Evolutionary conservation across 2,113 vertebrate genomes (phyloP).

Genomic region (Xiphias gladius): DNA sequence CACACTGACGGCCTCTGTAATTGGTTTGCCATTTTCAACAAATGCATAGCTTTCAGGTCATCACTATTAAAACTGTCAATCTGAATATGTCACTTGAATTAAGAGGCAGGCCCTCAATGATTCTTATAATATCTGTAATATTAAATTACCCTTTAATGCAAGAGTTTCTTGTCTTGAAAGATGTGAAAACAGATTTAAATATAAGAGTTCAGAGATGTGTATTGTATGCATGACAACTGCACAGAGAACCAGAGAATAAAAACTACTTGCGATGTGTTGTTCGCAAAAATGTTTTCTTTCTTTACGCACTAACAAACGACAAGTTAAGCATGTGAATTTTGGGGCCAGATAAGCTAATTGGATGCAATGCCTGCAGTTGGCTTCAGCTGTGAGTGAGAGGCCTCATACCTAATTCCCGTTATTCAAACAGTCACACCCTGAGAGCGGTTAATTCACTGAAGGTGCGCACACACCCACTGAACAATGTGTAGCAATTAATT

Average conservation of each 20-base stretch:
- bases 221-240: neutral
- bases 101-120: slow-evolving; percentile 14
- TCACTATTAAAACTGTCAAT: slow-evolving; percentile 45
- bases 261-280: slow-evolving; percentile 10
- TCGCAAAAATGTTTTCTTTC: slow-evolving; percentile 46
- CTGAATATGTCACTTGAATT: slow-evolving; percentile 48
- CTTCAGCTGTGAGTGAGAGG: slow-evolving; percentile 82
- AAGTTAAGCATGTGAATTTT: slow-evolving; percentile 81
- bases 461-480: slow-evolving; percentile 84
- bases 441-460: slow-evolving; percentile 81
- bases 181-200: neutral
- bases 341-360: slow-evolving; percentile 78
- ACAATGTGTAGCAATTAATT: slow-evolving; percentile 87
- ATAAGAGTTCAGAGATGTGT: neutral
- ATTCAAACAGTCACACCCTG: slow-evolving; percentile 78
- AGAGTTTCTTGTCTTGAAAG: slow-evolving; percentile 5
- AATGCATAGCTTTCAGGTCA: slow-evolving; percentile 54
- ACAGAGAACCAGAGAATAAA: slow-evolving; percentile 17
- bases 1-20: slow-evolving; percentile 37
- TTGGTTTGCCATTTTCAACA: slow-evolving; percentile 67
- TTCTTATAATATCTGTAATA: neutral
- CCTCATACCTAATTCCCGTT: slow-evolving; percentile 75
- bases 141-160: neutral
- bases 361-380: slow-evolving; percentile 72
- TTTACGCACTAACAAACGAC: slow-evolving; percentile 65